phyloP scores from a whole-genome alignment of 1,140 invertebrate genomes.

The Drosophila ercepeae region DNA sequence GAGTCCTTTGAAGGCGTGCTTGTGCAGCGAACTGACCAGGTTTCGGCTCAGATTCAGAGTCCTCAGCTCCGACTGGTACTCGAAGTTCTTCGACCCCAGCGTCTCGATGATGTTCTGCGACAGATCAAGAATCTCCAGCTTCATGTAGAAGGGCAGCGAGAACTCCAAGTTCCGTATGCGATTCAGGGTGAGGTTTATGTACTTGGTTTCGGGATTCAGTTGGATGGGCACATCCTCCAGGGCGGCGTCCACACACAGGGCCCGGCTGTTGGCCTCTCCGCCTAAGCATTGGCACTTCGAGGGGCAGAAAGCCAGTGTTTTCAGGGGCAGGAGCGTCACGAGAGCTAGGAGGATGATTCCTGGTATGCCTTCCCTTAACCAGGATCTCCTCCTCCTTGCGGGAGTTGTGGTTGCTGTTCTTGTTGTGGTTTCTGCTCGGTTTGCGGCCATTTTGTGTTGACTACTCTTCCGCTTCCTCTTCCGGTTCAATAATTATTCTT shows the following conservation, averaged over 20 bases:
- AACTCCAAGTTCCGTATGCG: slow-evolving; percentile 89
- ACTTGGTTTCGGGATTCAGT: slow-evolving; percentile 91
- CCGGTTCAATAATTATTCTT: slow-evolving; percentile 14
- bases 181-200: slow-evolving; percentile 91
- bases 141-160: slow-evolving; percentile 91
- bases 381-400: slow-evolving; percentile 15
- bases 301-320: slow-evolving; percentile 89
- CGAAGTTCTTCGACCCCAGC: slow-evolving; percentile 91
- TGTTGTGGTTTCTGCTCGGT: slow-evolving; percentile 27
- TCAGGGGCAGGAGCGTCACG: slow-evolving; percentile 39
- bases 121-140: slow-evolving; percentile 91
- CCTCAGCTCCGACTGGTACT: slow-evolving; percentile 88
- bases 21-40: slow-evolving; percentile 88
- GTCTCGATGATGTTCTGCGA: slow-evolving; percentile 91
- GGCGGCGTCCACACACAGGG: slow-evolving; percentile 89
- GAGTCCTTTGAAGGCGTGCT: slow-evolving; percentile 91
- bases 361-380: slow-evolving; percentile 7
- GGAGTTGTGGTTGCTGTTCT: slow-evolving; percentile 11
- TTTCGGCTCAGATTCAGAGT: slow-evolving; percentile 91
- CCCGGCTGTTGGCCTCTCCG: slow-evolving; percentile 89
- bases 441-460: slow-evolving; percentile 27
- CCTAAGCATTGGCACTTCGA: slow-evolving; percentile 89
- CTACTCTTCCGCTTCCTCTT: slow-evolving; percentile 18
- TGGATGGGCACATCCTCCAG: slow-evolving; percentile 94
- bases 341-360: slow-evolving; percentile 32